A percentile compares a stretch with the other conserved stretches of the same genome.
Conservation (phyloP, 2,888 invertebrate species). For the Sesia bembeciformis region DNA sequence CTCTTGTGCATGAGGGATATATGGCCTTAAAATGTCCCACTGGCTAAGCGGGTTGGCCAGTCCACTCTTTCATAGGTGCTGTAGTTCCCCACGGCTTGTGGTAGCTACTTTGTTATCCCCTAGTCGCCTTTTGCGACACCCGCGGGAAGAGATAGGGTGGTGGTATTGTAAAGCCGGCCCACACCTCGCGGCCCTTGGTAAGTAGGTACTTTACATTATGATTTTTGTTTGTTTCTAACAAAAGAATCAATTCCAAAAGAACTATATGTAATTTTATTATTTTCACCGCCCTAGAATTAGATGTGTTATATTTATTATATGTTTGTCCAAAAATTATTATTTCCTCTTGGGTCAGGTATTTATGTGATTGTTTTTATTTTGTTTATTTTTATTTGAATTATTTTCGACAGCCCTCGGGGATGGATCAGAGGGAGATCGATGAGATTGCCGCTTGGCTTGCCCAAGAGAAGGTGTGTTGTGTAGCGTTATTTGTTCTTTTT, state of each 20-base stretch:
- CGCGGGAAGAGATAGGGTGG: too few species aligned
- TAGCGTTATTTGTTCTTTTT: slow-evolving; percentile 17
- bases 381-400: slow-evolving; percentile 18
- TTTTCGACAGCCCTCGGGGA: slow-evolving; percentile 57
- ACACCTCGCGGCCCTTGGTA: too few species aligned
- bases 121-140: too few species aligned
- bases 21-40: too few species aligned
- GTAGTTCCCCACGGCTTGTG: too few species aligned
- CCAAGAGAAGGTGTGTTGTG: slow-evolving; percentile 79
- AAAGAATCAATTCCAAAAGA: neutral
- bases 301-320: neutral
- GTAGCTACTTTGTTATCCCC: too few species aligned
- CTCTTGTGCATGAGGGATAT: too few species aligned
- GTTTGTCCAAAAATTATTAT: neutral
- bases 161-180: too few species aligned
- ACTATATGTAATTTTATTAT: neutral
- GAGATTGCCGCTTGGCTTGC: slow-evolving; percentile 97
- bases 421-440: slow-evolving; percentile 90
- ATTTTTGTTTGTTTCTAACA: neutral
- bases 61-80: too few species aligned
- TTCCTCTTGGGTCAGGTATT: neutral
- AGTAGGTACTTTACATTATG: too few species aligned
- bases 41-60: too few species aligned
- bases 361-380: slow-evolving; percentile 9
- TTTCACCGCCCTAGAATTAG: neutral